Base-by-base conservation (phyloP, 2,888 invertebrate species). In the Pyrrhia umbra region DNA sequence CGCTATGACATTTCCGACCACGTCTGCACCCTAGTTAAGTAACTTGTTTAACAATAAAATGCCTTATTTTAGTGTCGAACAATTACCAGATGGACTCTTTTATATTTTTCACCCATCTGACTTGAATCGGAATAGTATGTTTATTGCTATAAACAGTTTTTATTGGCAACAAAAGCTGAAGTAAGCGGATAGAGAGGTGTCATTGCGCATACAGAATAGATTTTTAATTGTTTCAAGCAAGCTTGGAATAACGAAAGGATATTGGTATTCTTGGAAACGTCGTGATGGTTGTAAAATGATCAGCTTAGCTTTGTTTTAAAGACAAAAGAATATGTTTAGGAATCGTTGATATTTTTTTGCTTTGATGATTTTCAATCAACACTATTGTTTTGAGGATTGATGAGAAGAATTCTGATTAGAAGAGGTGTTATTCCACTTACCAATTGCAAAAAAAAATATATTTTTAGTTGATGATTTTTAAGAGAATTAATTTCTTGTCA, bases 181-280 rank as follows among this genome's bases (percentile, higher is more conserved):
- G 81, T 84, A 86, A 87, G 80, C 89, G 88, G 89, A 88, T 88
- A 89, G 86, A 71, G 68, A 82, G 65, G 85, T 73, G 72, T 75
- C 81, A 68, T 66, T 67, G 72, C 81, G 93, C 91, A 93, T 93
- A 92, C 91, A 72, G 83, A 93, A 85, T 85, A 88, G 88, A 85
- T 86, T 92, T 93, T 93, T 94, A 94, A 94, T 93, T 93, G 91
- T 89, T 88, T 68, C 68, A 72, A 75, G 62, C 75, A 77, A 80
- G 83, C 80, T 80, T 77, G 79, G 90, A 91, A 91, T 90, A 88
- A 88, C 83, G 82, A 88, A 88, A 78, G 79, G 84, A 82, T 86
- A 87, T 90, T 90, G 81, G 85, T 89, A 89, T 92, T 90, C 91
- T 79, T 70, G 75, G 88, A 90, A 90, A 83, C 65, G 25, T 66